These are phyloP conservation scores for Aldabrachelys gigantea DNA, from an alignment of 2,113 vertebrate species.

Conservation along the genomic window DNA sequence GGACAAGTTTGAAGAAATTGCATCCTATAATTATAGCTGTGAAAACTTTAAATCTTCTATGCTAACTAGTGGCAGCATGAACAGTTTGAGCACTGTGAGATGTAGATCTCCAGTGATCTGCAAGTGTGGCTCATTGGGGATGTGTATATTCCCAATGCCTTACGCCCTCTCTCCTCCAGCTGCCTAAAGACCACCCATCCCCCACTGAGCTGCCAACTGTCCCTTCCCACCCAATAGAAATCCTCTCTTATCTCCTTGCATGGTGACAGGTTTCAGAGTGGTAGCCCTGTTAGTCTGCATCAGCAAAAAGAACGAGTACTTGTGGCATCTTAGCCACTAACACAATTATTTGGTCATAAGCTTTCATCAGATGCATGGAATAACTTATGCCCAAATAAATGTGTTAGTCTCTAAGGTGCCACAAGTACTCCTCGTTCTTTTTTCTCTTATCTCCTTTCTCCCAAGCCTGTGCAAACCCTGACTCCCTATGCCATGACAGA, in stretches of 20 bases:
- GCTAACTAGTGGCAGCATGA: neutral
- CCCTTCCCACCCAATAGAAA: neutral
- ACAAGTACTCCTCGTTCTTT: too few species aligned
- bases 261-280: too few species aligned
- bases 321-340: too few species aligned
- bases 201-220: neutral
- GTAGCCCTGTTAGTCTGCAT: too few species aligned
- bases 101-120: neutral
- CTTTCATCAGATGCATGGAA: too few species aligned
- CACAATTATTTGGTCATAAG: too few species aligned
- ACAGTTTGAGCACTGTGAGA: neutral
- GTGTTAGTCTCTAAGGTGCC: too few species aligned
- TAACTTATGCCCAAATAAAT: too few species aligned
- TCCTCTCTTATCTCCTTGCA: neutral
- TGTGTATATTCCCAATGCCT: neutral
- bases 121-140: neutral
- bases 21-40: neutral
- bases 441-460: neutral
- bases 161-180: neutral
- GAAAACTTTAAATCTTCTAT: neutral
- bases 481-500: neutral
- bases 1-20: neutral
- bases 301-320: too few species aligned
- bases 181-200: slow-evolving; percentile 15
- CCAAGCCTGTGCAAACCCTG: neutral